phyloP scores from a whole-genome alignment of 2,113 vertebrate species.

The Seriola quinqueradiata region DNA sequence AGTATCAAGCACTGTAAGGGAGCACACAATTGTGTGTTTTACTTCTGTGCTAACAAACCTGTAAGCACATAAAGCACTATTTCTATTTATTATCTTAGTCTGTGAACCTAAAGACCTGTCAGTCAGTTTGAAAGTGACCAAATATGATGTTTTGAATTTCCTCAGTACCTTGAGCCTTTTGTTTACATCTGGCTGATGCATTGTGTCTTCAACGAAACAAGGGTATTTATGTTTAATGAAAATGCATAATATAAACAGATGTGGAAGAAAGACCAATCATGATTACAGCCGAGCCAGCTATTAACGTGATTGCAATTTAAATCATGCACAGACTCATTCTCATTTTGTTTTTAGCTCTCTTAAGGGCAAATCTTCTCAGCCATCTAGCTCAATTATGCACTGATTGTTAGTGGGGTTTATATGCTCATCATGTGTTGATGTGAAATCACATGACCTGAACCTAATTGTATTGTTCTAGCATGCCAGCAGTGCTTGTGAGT shows the following conservation, averaged over 20 bases:
- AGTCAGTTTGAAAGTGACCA: neutral
- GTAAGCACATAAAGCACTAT: neutral
- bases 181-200: neutral
- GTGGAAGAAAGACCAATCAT: slow-evolving; percentile 45
- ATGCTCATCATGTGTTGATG: slow-evolving; percentile 31
- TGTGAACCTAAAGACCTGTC: neutral
- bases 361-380: slow-evolving; percentile 58
- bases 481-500: slow-evolving; percentile 1
- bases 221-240: slow-evolving; percentile 45
- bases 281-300: slow-evolving; percentile 39
- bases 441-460: slow-evolving; percentile 37
- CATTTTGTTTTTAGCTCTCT: slow-evolving; percentile 43
- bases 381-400: slow-evolving; percentile 50
- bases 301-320: slow-evolving; percentile 65
- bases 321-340: slow-evolving; percentile 35
- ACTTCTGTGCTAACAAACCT: neutral
- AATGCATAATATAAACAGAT: slow-evolving; percentile 38
- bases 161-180: neutral
- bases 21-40: neutral
- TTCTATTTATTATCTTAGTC: neutral
- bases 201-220: slow-evolving; percentile 7
- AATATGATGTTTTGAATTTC: neutral
- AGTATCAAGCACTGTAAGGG: too few species aligned
- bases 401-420: slow-evolving; percentile 55
- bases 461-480: slow-evolving; percentile 32